phyloP scores from a whole-genome alignment of 2,113 vertebrate genomes.

The Campylorhamphus procurvoides region DNA sequence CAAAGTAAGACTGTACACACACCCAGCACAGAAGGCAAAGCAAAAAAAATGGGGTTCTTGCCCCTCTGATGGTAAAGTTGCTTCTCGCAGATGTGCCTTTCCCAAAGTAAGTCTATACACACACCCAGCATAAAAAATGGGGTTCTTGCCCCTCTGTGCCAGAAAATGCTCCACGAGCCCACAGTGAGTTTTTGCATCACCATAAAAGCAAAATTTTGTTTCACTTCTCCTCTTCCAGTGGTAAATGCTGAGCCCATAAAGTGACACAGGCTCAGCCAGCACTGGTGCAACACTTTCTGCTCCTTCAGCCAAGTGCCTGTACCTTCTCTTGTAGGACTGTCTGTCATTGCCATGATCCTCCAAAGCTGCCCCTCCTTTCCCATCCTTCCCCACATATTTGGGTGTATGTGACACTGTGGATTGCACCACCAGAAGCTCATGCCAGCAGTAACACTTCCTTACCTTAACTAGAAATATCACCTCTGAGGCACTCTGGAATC shows the following conservation, averaged over 20 bases:
- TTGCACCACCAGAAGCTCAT: not conserved
- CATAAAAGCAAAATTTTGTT: not conserved
- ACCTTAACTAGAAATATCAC: not conserved
- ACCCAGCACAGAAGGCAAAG: not conserved
- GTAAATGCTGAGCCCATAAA: not conserved
- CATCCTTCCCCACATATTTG: not conserved
- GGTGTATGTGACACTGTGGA: not conserved
- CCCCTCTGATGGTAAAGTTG: rapidly evolving
- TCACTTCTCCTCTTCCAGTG: not conserved
- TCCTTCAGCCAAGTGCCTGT: not conserved
- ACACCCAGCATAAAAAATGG: not conserved
- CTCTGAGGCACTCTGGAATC: not conserved
- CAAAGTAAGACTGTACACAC: not conserved
- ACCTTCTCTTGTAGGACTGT: not conserved
- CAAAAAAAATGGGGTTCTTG: not conserved
- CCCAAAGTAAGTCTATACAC: not conserved
- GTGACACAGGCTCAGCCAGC: rapidly evolving
- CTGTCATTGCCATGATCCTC: not conserved
- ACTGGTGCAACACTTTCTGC: no score
- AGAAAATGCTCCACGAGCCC: not conserved
- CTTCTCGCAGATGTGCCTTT: not conserved
- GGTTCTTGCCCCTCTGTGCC: not conserved
- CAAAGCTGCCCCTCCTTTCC: not conserved
- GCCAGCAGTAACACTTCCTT: not conserved
- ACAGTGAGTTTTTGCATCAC: not conserved